Base-by-base conservation (phyloP, 2,888 invertebrate species). In the Heteromyza rotundicornis region DNA sequence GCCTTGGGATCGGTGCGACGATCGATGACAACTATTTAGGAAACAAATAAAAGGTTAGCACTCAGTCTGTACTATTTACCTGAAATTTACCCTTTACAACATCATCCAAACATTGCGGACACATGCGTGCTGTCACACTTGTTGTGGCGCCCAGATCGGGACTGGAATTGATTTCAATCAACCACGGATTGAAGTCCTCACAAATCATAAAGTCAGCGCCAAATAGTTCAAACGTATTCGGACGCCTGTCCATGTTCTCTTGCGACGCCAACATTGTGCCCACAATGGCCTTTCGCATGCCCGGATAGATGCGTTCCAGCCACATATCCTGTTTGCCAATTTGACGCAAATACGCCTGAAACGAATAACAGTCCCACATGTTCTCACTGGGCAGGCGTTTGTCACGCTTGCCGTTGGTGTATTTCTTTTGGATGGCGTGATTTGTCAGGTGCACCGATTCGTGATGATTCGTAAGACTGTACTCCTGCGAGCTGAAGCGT, bases 181-280 rank as follows among this genome's bases (percentile, higher is more conserved):
- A 86, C 95, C 96, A 96, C 0, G 96, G 95, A 27, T 89, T 89
- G 72, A 90, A 92, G 74, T 92, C 91, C 61, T 95, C 92, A 51
- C 92, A 91, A 62, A 97, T 84, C 92, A 97, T 95, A 78, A 97
- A 97, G 83, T 97, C 97, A 0, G 96, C 96, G 16, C 97, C 97
- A 73, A 95, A 97, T 20, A 97, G 83, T 82, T 96, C 96, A 84
- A 95, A 97, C 57, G 95, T 94, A 71, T 94, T 94, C 73, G 88
- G 87, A 0, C 83, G 68, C 44, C 92, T 86, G 74, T 92, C 92
- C 91, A 94, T 92, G 10, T 89, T 87, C 56, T 93, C 91, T 77
- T 96, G 96, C 63, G 94, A 92, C 0, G 95, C 92, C 60, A 96
- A 83, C 85, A 96, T 89, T 1, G 95, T 90, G 62, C 94, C 95